Evolutionary conservation across 92 coral and sea anemone genomes (phyloP).

Genomic region (Plumapathes pennacea): DNA sequence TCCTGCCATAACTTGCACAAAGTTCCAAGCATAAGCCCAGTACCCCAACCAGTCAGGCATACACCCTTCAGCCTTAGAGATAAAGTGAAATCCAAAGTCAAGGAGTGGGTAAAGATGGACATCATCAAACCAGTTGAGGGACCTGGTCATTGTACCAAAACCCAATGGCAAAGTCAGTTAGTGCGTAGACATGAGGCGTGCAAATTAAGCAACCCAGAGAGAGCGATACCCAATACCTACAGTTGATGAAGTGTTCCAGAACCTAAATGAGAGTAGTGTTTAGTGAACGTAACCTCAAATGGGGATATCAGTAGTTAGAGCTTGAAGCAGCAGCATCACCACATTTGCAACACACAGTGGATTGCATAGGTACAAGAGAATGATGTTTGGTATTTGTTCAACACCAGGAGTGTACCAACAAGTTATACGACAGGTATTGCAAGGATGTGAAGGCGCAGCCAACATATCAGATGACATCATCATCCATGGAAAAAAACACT

Average conservation of each 20-base stretch:
- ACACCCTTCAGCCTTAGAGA: conserved; percentile 28
- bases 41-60: conserved; percentile 37
- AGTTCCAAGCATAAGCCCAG: conserved; percentile 24
- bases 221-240: conserved; percentile 40
- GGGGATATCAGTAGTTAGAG: conserved; percentile 33
- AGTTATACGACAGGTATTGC: conserved; percentile 1
- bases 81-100: conserved; percentile 15
- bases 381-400: conserved; percentile 36
- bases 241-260: conserved; percentile 39
- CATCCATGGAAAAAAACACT: not conserved
- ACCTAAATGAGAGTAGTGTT: conserved; percentile 23
- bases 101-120: conserved; percentile 24
- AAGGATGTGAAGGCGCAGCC: conserved; percentile 11
- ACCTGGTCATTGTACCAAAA: conserved; percentile 45
- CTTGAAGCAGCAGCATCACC: conserved; percentile 33
- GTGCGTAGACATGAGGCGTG: conserved; percentile 56
- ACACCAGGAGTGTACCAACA: conserved; percentile 27
- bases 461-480: conserved; percentile 20
- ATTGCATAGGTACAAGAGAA: conserved; percentile 40
- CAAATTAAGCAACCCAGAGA: conserved; percentile 27
- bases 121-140: conserved; percentile 39
- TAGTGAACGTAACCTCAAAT: conserved; percentile 28
- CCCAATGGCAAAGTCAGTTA: conserved; percentile 29
- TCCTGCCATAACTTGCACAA: too few relatives aligned
- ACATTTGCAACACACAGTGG: conserved; percentile 40